Evolutionary conservation across 2,888 invertebrate genomes (phyloP).

Genomic region (Cabera pusaria): DNA sequence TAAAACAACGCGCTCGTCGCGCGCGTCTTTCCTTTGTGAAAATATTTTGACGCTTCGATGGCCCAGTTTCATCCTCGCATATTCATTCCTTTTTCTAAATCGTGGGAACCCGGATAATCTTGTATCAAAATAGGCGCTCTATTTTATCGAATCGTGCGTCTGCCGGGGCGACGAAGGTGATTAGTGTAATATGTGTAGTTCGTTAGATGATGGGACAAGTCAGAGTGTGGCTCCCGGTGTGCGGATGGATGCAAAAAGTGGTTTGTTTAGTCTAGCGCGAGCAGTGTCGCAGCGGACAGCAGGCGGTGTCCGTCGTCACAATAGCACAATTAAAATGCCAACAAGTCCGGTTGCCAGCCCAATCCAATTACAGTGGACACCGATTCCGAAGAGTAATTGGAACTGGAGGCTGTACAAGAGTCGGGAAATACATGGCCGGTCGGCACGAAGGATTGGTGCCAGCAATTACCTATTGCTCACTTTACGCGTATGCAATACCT

Average conservation of each 20-base stretch:
- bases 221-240: constrained; percentile 11
- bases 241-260: constrained; percentile 59
- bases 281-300: constrained; percentile 58
- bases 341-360: constrained; percentile 80
- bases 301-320: constrained; percentile 75
- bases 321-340: constrained; percentile 84
- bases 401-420: constrained; percentile 66
- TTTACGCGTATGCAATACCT: constrained; percentile 6
- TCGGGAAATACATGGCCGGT: constrained; percentile 62
- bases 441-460: constrained; percentile 45
- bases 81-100: constrained; percentile 39
- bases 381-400: constrained; percentile 82
- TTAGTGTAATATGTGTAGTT: constrained; percentile 18
- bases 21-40: constrained; percentile 57
- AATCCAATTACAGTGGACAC: constrained; percentile 82
- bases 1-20: constrained; percentile 63
- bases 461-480: constrained; percentile 26
- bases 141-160: constrained; percentile 16
- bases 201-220: constrained; percentile 16
- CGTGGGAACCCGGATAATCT: constrained; percentile 55
- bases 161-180: constrained; percentile 12
- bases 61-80: constrained; percentile 58
- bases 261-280: constrained; percentile 70
- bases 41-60: constrained; percentile 72
- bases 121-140: constrained; percentile 18